Conservation (phyloP, 1,140 invertebrate genomes). For the Lerema accius region DNA sequence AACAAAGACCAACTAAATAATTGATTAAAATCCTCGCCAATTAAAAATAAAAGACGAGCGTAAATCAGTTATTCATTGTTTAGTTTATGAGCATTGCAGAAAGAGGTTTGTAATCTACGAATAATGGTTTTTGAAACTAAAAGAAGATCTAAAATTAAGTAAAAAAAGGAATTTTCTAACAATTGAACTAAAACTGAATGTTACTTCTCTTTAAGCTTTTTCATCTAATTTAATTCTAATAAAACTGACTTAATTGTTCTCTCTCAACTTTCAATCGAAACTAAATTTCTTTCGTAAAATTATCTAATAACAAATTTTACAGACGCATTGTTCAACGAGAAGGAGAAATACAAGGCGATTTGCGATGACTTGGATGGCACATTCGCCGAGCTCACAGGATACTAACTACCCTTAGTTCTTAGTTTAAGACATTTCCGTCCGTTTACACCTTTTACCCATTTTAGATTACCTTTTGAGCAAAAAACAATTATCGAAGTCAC, state of each 20-base stretch:
- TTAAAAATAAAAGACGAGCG: neutral
- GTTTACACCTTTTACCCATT: slow-evolving; percentile 40
- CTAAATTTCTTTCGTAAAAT: slow-evolving; percentile 47
- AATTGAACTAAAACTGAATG: slow-evolving; percentile 58
- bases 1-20: neutral
- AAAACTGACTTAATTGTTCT: slow-evolving; percentile 14
- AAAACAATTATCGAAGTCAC: slow-evolving; percentile 26
- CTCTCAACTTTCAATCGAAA: slow-evolving; percentile 22
- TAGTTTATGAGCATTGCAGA: neutral
- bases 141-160: slow-evolving; percentile 37
- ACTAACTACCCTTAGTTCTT: slow-evolving; percentile 84
- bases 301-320: slow-evolving; percentile 74
- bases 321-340: slow-evolving; percentile 90
- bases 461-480: slow-evolving; percentile 32
- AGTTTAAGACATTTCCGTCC: slow-evolving; percentile 73
- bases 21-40: slow-evolving; percentile 26
- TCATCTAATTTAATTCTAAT: slow-evolving; percentile 50
- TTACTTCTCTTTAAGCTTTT: slow-evolving; percentile 57
- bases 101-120: slow-evolving; percentile 1
- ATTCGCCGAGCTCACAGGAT: slow-evolving; percentile 94
- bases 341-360: slow-evolving; percentile 98
- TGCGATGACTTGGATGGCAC: slow-evolving; percentile 99
- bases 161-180: slow-evolving; percentile 32
- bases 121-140: slow-evolving; percentile 12
- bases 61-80: neutral